Evolutionary conservation across 2,113 vertebrate genomes (phyloP), one percentile per base, ranked within the genome.

Genomic region (Podocnemis expansa): DNA sequence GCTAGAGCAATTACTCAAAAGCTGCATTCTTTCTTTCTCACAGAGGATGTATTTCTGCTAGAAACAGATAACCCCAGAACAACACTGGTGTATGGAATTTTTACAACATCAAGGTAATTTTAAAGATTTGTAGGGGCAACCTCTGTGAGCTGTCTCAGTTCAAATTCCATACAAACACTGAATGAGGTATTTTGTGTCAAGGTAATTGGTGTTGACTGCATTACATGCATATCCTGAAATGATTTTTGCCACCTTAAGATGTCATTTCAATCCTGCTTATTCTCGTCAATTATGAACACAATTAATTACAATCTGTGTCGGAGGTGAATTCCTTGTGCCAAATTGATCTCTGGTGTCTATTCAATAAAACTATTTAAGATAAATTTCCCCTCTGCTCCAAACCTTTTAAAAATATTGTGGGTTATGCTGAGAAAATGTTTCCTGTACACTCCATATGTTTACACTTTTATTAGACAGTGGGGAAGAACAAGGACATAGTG

Each of bases 51-150:
- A 52, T 99, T 99, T 99, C 98, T 99, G 83, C 97, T 99, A 96
- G 99, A 99, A 97, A 98, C 98, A 4, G 99, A 99, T 91, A 99
- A 99, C 79, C 99, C 99, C 54, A 99, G 99, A 95, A 98, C 98
- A 85, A 99, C 99, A 0, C 96, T 99, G 56, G 97, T 99, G 49
- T 99, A 99, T 95, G 99, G 99, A 90, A 98, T 99, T 98, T 99
- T 99, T 98, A 99, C 99, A 56, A 99, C 99, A 76, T 99, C 99
- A 78, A 99, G 99, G 99, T 99, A 98, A 98, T 95, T n/a, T 1
- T 11, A 22, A 8, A 88, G 17, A 87, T 89, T 78, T 86, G 41
- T 88, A 85, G 92, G 87, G 54, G 17, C 43, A 6, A 27, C 2
- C n/a, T 79, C 55, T 85, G 80, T 52, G 41, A 89, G 52, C 22